Evolutionary conservation across 2,113 vertebrate species (phyloP).

Genomic region (Electrona antarctica): DNA sequence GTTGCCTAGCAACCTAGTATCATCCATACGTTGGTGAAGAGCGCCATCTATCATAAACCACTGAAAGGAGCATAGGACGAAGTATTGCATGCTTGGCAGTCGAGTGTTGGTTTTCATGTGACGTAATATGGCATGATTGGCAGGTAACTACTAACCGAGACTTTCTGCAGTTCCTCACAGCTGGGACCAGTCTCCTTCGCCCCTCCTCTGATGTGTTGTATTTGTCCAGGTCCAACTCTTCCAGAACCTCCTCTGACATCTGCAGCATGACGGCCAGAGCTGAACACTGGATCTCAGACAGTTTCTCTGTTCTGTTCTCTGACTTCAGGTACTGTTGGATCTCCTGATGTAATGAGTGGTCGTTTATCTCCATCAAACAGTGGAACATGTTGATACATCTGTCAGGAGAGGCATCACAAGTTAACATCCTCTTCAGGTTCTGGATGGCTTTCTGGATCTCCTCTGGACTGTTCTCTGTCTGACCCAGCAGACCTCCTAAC

Average conservation of each 20-base stretch:
- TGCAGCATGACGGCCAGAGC: constrained; percentile 23
- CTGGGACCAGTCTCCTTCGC: constrained; percentile 16
- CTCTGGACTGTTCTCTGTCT: background rate
- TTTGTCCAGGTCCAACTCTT: constrained; percentile 25
- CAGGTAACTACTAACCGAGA: constrained; percentile 34
- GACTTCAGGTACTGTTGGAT: background rate
- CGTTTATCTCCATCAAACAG: background rate
- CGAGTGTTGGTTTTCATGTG: no score
- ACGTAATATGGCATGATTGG: no score
- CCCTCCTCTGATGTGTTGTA: constrained; percentile 21
- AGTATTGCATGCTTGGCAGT: no score
- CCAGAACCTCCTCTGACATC: constrained; percentile 22
- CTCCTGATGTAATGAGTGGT: background rate
- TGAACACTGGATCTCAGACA: constrained; percentile 15
- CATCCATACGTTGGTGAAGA: no score
- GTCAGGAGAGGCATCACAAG: background rate
- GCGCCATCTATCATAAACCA: no score
- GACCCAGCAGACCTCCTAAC: background rate
- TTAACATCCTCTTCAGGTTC: background rate
- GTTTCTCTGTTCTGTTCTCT: background rate
- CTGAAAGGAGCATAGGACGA: no score
- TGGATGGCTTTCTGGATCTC: background rate
- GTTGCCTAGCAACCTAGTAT: no score
- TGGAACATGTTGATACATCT: background rate
- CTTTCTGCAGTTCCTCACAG: constrained; percentile 18